Evolutionary conservation across 2,888 invertebrate species (phyloP).

Genomic region (Netelia inedita): DNA sequence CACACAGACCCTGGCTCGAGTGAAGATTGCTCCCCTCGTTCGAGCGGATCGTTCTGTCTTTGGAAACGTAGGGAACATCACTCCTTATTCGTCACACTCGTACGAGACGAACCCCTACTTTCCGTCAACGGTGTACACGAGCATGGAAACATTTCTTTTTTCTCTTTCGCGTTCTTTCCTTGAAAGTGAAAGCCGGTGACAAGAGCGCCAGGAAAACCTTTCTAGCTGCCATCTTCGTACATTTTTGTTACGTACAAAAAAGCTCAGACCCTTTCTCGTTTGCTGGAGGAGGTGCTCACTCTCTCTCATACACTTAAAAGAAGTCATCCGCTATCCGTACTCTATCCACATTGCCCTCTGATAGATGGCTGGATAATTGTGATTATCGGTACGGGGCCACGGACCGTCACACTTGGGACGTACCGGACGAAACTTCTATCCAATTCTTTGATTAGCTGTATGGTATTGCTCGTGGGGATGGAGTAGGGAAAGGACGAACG

Average conservation of each 20-base stretch:
- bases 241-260: slow-evolving; percentile 3
- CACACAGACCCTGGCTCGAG: background rate
- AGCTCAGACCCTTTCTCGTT: slow-evolving; percentile 29
- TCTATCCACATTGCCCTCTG: slow-evolving; percentile 56
- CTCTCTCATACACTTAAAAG: slow-evolving; percentile 3
- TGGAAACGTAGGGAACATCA: slow-evolving; percentile 63
- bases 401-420: slow-evolving; percentile 62
- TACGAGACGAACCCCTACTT: slow-evolving; percentile 44
- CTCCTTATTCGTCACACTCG: slow-evolving; percentile 71
- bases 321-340: slow-evolving; percentile 52
- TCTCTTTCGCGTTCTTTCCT: slow-evolving; percentile 12
- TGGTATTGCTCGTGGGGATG: slow-evolving; percentile 40
- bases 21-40: slow-evolving; percentile 37
- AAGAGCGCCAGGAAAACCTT: slow-evolving; percentile 39
- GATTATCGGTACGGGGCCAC: slow-evolving; percentile 68
- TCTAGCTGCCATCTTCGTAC: slow-evolving; percentile 15
- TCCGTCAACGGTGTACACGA: slow-evolving; percentile 37
- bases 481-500: slow-evolving; percentile 20
- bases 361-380: slow-evolving; percentile 71
- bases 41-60: slow-evolving; percentile 48
- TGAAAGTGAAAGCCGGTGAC: background rate
- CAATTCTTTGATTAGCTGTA: slow-evolving; percentile 58
- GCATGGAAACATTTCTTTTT: slow-evolving; percentile 48
- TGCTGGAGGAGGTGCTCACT: too few relatives aligned
- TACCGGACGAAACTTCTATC: slow-evolving; percentile 34